These are phyloP conservation scores for Nezara viridula DNA, from an alignment of 2,888 invertebrate genomes.

Conservation along the genomic window DNA sequence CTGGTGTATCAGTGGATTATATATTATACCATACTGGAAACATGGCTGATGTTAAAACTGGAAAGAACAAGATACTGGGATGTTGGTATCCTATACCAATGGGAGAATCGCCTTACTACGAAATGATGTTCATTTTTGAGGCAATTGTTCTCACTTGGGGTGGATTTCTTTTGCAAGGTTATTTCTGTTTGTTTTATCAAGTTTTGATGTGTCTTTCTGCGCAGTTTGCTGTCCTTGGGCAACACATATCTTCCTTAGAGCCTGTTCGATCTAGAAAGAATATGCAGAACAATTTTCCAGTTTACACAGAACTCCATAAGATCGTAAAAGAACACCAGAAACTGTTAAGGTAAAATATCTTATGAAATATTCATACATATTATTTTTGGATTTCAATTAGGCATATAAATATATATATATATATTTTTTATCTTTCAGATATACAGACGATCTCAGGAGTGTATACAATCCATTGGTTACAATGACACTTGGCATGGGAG, in stretches of 20 bases:
- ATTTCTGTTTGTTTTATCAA: too few species aligned
- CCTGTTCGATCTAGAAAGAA: neutral
- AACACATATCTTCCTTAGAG: neutral
- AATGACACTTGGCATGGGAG: neutral
- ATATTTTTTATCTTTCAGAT: too few species aligned
- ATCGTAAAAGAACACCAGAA: neutral
- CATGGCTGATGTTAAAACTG: neutral
- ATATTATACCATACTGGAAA: neutral
- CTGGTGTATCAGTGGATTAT: too few species aligned
- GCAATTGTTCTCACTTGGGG: neutral
- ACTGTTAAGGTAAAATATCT: neutral
- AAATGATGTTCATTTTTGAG: neutral
- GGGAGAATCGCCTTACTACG: neutral
- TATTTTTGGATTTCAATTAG: too few species aligned
- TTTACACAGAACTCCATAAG: neutral
- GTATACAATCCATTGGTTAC: slow-evolving; percentile 2
- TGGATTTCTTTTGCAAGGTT: neutral
- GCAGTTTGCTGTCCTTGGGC: neutral
- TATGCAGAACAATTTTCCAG: neutral
- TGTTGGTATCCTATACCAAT: neutral
- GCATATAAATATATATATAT: too few species aligned
- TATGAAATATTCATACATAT: neutral
- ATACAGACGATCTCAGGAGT: neutral
- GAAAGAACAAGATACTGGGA: neutral
- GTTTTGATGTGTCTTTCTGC: neutral